Conservation (phyloP, 64 coral and sea anemone genomes). For the Acropora tenuis region DNA sequence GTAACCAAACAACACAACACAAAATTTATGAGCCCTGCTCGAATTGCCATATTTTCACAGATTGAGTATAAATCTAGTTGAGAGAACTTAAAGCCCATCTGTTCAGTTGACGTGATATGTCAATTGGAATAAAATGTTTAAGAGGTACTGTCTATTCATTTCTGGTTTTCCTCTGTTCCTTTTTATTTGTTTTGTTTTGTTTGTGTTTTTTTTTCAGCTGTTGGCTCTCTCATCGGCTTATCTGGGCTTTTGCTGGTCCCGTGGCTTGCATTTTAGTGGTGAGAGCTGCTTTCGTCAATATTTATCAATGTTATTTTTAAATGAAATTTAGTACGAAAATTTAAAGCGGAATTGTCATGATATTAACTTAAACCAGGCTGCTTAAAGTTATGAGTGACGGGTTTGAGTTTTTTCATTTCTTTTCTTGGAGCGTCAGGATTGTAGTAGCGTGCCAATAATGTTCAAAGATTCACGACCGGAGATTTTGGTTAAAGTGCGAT, state of each 20-base stretch:
- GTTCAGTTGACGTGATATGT: too few species aligned
- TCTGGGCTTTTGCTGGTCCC: conserved; percentile 75
- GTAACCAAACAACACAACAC: too few species aligned
- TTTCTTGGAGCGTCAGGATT: not conserved
- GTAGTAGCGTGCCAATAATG: too few species aligned
- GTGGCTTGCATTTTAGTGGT: conserved; percentile 56
- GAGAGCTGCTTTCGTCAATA: not conserved
- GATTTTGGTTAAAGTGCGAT: too few species aligned
- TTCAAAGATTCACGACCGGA: too few species aligned
- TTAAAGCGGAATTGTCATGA: not conserved
- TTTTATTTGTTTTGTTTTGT: not conserved
- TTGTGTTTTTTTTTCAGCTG: conserved; percentile 5
- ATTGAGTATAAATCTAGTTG: too few species aligned
- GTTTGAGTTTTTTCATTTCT: not conserved
- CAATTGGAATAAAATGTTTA: too few species aligned
- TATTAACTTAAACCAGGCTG: not conserved
- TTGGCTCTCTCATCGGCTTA: conserved; percentile 57
- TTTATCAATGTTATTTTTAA: not conserved
- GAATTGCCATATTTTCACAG: too few species aligned
- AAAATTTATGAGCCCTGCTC: too few species aligned
- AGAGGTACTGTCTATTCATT: not conserved
- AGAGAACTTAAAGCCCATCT: too few species aligned
- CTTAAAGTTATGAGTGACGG: not conserved
- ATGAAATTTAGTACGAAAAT: too few species aligned
- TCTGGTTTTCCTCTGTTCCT: not conserved